A percentile compares a stretch with the other conserved stretches of the same genome.
phyloP scores from a whole-genome alignment of 2,113 vertebrate genomes.

The Oreochromis tanganicae region DNA sequence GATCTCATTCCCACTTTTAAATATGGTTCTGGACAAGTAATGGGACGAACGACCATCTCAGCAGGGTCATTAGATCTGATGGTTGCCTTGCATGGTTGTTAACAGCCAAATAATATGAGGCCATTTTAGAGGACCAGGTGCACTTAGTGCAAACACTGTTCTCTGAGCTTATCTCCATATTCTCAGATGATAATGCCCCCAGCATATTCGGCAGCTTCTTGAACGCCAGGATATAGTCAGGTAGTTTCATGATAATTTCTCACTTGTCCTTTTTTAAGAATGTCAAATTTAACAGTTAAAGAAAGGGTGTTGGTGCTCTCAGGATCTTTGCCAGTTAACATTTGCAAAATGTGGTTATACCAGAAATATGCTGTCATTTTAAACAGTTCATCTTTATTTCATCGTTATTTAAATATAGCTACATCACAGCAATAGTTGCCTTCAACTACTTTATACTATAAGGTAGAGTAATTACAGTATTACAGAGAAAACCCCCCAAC shows the following conservation, averaged over 20 bases:
- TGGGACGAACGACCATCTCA: slow-evolving; percentile 24
- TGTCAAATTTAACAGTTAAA: not conserved
- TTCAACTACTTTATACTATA: not conserved
- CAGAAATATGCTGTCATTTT: not conserved
- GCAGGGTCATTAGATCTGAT: slow-evolving; percentile 36
- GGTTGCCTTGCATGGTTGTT: slow-evolving; percentile 39
- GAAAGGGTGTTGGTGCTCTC: not conserved
- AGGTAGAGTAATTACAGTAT: not conserved
- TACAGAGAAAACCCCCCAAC: accelerated
- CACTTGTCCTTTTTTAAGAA: not conserved
- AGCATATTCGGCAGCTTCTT: not conserved
- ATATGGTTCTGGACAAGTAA: slow-evolving; percentile 6
- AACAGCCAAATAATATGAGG: slow-evolving; percentile 36
- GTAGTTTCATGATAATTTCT: not conserved
- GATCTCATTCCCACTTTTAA: slow-evolving; percentile 2
- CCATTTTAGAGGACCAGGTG: slow-evolving; percentile 32
- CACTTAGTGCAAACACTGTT: slow-evolving; percentile 25
- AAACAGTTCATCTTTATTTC: not conserved
- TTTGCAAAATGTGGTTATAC: not conserved
- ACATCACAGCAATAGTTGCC: not conserved
- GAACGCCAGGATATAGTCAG: not conserved
- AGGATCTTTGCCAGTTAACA: not conserved
- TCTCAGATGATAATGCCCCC: not conserved
- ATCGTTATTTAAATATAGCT: not conserved
- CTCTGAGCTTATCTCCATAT: not conserved